Base-by-base conservation (phyloP, 2,797 vertebrate species). In the Enteromius afrohamiltoni region DNA sequence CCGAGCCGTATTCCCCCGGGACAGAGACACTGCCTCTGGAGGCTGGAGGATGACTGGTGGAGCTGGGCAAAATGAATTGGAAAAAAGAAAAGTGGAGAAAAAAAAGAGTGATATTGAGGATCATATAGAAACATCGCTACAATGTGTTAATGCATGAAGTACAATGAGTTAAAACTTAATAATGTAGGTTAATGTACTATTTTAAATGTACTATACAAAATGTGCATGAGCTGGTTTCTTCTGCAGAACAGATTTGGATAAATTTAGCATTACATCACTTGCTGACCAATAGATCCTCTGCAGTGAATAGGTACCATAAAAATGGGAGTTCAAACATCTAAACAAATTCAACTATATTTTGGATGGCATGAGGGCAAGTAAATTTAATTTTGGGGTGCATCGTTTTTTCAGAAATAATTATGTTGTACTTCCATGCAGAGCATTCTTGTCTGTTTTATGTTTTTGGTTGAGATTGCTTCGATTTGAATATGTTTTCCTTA, bases 1-100 rank as follows among this genome's bases (percentile, higher is more conserved):
- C 26, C 98, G 93, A 23, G 97, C 98, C 0, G 98, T 99, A 92
- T 97, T 97, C 37, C 98, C 98, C n/a, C 97, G 92, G 0, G 97
- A 97, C 73, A 98, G 94, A 0, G 97, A 97, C 85, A 97, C 95
- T 0, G 96, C 95, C 92, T 99, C 97, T 0, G 98, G 98, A 29
- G 95, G 95, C 86, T 98, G 97, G 26, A 95, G 94, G 87, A 99
- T 99, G 87, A 94, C 93, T 1, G 98, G 98, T 64, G 95, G 95
- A 64, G 96, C 98, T 99, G 86, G 53, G 83, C 88, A 49, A n/a
- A 65, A 55, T 3, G 69, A 14, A 65, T 29, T 23, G 26, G 31
- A 10, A 37, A 26, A 83, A 26, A 86, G 94, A 94, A 92, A 98
- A 96, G 53, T 4, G 9, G 5, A 96, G 5, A 96, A 58, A 47